Evolutionary conservation across 2,888 invertebrate genomes (phyloP), one percentile per base, ranked within the genome.

Genomic region (Bellardia pandia): DNA sequence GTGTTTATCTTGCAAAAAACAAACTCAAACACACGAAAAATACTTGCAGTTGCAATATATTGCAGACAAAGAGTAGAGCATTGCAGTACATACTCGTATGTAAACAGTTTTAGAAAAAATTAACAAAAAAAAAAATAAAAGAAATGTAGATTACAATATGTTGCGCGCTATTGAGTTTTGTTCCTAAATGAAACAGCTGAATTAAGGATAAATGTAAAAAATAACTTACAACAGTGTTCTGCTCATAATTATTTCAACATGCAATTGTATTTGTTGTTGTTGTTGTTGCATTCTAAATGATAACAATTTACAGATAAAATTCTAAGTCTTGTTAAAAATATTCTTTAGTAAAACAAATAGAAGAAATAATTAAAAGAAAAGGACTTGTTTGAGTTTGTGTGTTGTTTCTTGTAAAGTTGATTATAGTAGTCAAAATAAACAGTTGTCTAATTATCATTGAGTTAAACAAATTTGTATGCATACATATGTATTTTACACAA

Each of bases 291-390:
- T 62, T 33, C 42, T 51, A 66, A 81, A 30, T 76, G 86, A 86
- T 86, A 86, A 86, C 64, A 72, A 71, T 79, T 75, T 71, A n/a
- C 13, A 76, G 83, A 86, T 86, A 86, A 86, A 83, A 83, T 83
- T 66, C 13, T 79, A 80, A 66, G 66, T 84, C 84, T 86, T 86
- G 16, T 30, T 48, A 58, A 64, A 74, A 69, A 82, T 60, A 51
- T 66, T 58, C n/a, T 64, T 33, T 40, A 42, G 30, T 68, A 68
- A 78, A 56, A 23, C 11, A 69, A 37, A 58, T 64, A 64, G 14
- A 23, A 68, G n/a, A 7, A 30, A 68, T n/a, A 68, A 68, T 45
- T 68, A 30, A 30, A 30, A 30, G 7, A 2, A 48, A 48, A 68
- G 48, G 14, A 30, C 16, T 8, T 23, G 42, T 56, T 40, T 62